Conservation (phyloP, 2,797 vertebrate genomes). For the Protosalanx chinensis region DNA sequence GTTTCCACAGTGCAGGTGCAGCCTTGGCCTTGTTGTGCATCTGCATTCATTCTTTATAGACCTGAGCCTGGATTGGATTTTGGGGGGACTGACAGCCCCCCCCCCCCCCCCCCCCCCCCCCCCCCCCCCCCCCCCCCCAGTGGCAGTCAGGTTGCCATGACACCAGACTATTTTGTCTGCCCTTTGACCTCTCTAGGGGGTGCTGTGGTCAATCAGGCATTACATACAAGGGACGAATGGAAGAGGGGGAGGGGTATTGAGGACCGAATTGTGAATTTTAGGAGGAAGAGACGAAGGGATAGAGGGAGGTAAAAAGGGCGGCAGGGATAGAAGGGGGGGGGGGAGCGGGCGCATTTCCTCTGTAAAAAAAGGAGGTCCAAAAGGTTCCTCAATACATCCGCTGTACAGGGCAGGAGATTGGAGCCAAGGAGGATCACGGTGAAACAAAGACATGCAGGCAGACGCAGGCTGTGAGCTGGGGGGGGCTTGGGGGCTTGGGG, state of each 20-base stretch:
- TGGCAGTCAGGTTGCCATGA: conserved; percentile 82
- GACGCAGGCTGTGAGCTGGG: conserved; percentile 20
- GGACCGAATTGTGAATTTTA: neutral
- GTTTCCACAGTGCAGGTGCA: conserved; percentile 60
- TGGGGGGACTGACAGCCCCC: conserved; percentile 64
- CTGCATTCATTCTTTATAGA: conserved; percentile 38
- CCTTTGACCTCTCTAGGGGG: conserved; percentile 82
- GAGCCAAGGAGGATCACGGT: conserved; percentile 44
- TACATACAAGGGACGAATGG: conserved; percentile 74
- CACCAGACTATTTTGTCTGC: conserved; percentile 85
- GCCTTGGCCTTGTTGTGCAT: conserved; percentile 6
- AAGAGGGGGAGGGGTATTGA: conserved; percentile 45
- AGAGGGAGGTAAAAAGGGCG: neutral
- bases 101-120: conserved; percentile 23
- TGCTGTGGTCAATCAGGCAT: conserved; percentile 83
- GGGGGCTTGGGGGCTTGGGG: conserved; percentile 1
- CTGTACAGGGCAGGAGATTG: conserved; percentile 66
- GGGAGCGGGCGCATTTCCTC: conserved; percentile 57
- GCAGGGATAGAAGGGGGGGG: conserved; percentile 29
- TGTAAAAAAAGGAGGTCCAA: conserved; percentile 72
- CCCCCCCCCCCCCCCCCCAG: conserved; percentile 46
- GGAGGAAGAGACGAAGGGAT: neutral
- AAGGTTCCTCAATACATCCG: conserved; percentile 70
- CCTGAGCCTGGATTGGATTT: conserved; percentile 63
- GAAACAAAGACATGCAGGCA: conserved; percentile 75